Evolutionary conservation across 2,797 vertebrate species (phyloP).

Genomic region (Bryconaethiops microstoma): DNA sequence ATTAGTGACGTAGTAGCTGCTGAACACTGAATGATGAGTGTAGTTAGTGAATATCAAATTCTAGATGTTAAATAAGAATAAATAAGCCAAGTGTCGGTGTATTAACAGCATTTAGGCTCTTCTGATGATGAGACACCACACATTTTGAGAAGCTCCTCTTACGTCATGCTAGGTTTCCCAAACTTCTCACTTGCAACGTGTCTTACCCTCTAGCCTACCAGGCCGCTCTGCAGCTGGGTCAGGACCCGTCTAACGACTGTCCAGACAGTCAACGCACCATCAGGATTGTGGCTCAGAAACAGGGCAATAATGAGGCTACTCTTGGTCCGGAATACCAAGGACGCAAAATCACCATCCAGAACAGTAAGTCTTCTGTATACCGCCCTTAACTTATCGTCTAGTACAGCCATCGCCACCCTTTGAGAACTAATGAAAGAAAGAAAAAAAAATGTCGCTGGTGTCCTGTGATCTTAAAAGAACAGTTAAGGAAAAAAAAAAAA

Average conservation of each 20-base stretch:
- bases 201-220: constrained; percentile 82
- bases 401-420: not conserved
- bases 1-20: too few species aligned
- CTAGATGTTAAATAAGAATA: too few species aligned
- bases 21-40: too few species aligned
- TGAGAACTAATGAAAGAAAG: too few species aligned
- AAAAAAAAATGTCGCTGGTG: too few species aligned
- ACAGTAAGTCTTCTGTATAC: constrained; percentile 78
- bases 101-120: too few species aligned
- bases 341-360: constrained; percentile 91
- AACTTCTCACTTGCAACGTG: not conserved
- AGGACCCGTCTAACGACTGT: constrained; percentile 90
- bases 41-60: too few species aligned
- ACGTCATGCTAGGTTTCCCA: not conserved
- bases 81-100: too few species aligned
- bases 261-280: constrained; percentile 85
- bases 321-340: constrained; percentile 87
- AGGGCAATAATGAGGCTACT: constrained; percentile 79
- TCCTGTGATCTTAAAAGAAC: too few species aligned
- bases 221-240: constrained; percentile 83
- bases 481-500: too few species aligned
- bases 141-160: not conserved
- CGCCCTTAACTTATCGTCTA: not conserved
- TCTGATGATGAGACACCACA: constrained; percentile 10
- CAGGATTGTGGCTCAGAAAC: constrained; percentile 87